Evolutionary conservation across 2,113 vertebrate species (phyloP).

Genomic region (Dolichallabes microphthalmus): DNA sequence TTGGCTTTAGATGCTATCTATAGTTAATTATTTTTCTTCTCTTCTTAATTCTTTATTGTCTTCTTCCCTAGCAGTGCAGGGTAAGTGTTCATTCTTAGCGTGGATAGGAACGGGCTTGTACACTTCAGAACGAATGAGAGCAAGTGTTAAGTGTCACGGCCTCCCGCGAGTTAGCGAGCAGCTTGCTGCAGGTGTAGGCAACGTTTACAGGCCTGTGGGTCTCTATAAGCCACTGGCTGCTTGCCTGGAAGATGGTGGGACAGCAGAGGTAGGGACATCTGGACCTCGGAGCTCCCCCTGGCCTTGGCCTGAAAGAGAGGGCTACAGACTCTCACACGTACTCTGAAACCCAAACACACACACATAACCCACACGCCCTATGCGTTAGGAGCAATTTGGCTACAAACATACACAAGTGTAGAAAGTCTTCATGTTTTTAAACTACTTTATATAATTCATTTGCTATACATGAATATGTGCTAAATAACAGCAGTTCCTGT

Average conservation of each 20-base stretch:
- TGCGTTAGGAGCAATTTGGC: neutral
- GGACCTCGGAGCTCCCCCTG: slow-evolving; percentile 51
- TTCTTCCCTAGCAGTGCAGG: neutral
- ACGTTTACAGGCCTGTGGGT: slow-evolving; percentile 41
- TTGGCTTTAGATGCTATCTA: neutral
- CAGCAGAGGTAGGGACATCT: slow-evolving; percentile 64
- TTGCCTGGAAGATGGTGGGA: slow-evolving; percentile 55
- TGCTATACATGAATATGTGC: neutral
- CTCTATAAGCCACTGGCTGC: slow-evolving; percentile 49
- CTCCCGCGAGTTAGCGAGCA: slow-evolving; percentile 34
- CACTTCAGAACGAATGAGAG: neutral
- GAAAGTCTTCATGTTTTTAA: neutral
- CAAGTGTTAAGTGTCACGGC: neutral
- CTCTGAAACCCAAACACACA: neutral
- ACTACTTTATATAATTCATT: neutral
- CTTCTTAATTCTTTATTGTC: neutral
- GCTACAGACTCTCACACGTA: slow-evolving; percentile 33
- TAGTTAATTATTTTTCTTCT: neutral
- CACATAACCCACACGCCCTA: slow-evolving; percentile 12
- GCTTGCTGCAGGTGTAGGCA: slow-evolving; percentile 28
- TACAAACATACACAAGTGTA: neutral
- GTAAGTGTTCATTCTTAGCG: neutral
- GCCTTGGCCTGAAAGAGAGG: slow-evolving; percentile 49
- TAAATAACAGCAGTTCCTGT: neutral
- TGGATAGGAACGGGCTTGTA: neutral